Evolutionary conservation across 30 jellyfish, hydroid and myxozoan species (phyloP).

Genomic region (Hydractinia echinata): DNA sequence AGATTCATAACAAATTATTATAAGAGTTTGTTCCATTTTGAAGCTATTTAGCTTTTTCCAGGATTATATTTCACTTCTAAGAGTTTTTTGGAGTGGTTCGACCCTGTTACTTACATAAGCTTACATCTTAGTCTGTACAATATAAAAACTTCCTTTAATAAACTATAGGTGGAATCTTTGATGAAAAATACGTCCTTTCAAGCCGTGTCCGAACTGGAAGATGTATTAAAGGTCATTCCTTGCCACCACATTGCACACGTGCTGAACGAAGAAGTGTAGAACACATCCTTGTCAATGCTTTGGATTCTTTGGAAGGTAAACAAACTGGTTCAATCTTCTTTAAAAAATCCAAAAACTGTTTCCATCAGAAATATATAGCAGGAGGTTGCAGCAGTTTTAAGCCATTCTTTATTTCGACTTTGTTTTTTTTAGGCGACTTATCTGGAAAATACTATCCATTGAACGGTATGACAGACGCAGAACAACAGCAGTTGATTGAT

Average conservation of each 20-base stretch:
- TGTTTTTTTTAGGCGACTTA: constrained; percentile 42
- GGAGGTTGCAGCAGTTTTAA: neutral
- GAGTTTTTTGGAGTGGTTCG: too few species aligned
- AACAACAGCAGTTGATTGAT: constrained; percentile 61
- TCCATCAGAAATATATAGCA: neutral
- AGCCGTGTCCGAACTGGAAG: constrained; percentile 75
- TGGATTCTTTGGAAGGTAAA: constrained; percentile 29
- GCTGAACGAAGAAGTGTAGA: constrained; percentile 73
- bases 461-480: constrained; percentile 63
- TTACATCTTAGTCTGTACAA: too few species aligned
- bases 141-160: constrained; percentile 5
- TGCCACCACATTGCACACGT: constrained; percentile 86
- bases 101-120: too few species aligned
- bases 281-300: constrained; percentile 38
- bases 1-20: neutral
- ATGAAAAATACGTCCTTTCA: constrained; percentile 63
- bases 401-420: constrained; percentile 5
- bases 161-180: constrained; percentile 62
- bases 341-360: neutral
- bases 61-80: too few species aligned
- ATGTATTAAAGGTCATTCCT: constrained; percentile 50
- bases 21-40: too few species aligned
- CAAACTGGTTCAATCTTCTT: neutral
- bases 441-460: constrained; percentile 51
- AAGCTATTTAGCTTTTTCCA: too few species aligned